Percentiles rank a stretch among this genome's conserved stretches.
Conservation (phyloP, 2,113 vertebrate species). For the Myrmecobius fasciatus region DNA sequence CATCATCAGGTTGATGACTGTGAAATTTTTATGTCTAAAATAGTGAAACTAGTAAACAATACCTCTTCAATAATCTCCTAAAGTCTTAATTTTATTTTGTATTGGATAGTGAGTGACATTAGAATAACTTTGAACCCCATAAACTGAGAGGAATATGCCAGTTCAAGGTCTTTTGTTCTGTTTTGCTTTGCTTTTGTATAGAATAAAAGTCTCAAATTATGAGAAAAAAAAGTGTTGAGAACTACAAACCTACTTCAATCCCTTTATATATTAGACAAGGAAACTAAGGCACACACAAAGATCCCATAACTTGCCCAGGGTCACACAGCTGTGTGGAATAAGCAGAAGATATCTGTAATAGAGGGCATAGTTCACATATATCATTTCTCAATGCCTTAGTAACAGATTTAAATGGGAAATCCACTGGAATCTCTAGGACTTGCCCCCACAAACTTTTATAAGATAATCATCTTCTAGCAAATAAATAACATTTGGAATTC, state of each 20-base stretch:
- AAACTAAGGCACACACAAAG: not conserved
- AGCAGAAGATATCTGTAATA: not conserved
- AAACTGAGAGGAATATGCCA: not conserved
- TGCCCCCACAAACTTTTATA: constrained; percentile 53
- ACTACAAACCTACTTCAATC: not conserved
- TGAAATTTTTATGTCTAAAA: not conserved
- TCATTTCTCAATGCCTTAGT: constrained; percentile 6
- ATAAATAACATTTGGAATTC: constrained; percentile 63
- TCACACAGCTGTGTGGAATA: not conserved
- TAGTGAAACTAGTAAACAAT: not conserved
- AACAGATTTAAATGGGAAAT: constrained; percentile 40
- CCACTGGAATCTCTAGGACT: constrained; percentile 44
- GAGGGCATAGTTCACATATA: not conserved
- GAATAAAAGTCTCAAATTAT: not conserved
- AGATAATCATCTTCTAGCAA: constrained; percentile 72
- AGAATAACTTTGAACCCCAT: not conserved
- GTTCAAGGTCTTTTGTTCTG: not conserved
- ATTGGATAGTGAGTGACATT: not conserved
- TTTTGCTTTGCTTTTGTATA: not conserved
- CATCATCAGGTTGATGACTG: not conserved
- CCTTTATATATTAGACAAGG: not conserved
- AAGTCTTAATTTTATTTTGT: not conserved
- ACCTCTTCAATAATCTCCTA: not conserved
- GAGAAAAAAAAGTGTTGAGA: not conserved
- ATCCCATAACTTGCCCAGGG: not conserved